These are phyloP conservation scores for Chionis minor DNA, from an alignment of 2,113 vertebrate genomes.

Conservation along the genomic window DNA sequence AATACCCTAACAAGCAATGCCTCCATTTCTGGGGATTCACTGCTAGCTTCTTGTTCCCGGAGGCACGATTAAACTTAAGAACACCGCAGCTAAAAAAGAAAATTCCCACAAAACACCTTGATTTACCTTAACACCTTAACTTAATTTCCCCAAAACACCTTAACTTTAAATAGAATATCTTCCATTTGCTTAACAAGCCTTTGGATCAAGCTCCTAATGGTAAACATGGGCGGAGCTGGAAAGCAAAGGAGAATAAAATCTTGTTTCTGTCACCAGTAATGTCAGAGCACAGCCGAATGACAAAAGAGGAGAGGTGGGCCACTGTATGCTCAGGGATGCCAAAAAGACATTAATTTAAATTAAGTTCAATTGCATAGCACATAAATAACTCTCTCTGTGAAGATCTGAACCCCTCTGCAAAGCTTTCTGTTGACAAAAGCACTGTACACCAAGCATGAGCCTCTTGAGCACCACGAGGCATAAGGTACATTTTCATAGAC, in stretches of 20 bases:
- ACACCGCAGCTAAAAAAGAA: not conserved
- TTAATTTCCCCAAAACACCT: too few relatives aligned
- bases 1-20: not conserved
- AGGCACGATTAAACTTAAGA: not conserved
- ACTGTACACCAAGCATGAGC: rapidly evolving
- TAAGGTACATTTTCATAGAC: not conserved
- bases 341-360: not conserved
- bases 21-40: not conserved
- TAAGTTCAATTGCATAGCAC: not conserved
- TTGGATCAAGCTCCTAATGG: not conserved
- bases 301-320: rapidly evolving
- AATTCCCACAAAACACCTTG: not conserved
- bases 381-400: not conserved
- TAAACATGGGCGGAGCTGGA: not conserved
- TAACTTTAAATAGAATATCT: not conserved
- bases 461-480: not conserved
- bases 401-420: not conserved
- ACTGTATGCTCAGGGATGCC: not conserved
- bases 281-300: not conserved
- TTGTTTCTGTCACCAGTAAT: not conserved
- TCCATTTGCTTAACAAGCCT: not conserved
- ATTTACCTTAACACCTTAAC: not conserved
- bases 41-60: not conserved
- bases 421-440: not conserved
- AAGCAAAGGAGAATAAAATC: not conserved